Evolutionary conservation across 2,888 invertebrate species (phyloP).

Genomic region (Pecten maximus): DNA sequence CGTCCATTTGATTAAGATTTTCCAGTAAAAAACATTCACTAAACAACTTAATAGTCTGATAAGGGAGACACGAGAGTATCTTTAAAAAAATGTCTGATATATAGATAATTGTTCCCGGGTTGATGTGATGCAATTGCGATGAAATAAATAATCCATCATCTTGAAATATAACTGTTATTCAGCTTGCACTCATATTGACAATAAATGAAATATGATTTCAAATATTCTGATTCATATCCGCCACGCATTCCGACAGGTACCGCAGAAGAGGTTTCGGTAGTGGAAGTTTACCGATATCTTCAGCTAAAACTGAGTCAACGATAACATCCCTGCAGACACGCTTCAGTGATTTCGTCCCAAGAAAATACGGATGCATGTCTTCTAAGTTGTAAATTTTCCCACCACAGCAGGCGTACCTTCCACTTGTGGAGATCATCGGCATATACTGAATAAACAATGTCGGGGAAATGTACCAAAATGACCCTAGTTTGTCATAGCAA

Average conservation of each 20-base stretch:
- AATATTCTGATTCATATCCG: neutral
- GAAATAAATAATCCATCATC: too few species aligned
- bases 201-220: too few species aligned
- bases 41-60: too few species aligned
- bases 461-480: slow-evolving; percentile 49
- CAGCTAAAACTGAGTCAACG: slow-evolving; percentile 51
- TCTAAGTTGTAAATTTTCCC: slow-evolving; percentile 50
- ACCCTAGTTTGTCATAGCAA: slow-evolving; percentile 50
- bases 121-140: too few species aligned
- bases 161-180: too few species aligned
- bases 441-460: slow-evolving; percentile 47
- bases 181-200: too few species aligned
- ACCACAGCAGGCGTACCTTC: slow-evolving; percentile 50
- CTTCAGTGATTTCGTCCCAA: slow-evolving; percentile 43
- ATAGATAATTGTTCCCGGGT: too few species aligned
- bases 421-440: slow-evolving; percentile 53
- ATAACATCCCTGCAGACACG: slow-evolving; percentile 47
- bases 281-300: slow-evolving; percentile 48
- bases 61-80: too few species aligned
- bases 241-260: slow-evolving; percentile 30
- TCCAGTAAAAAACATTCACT: too few species aligned
- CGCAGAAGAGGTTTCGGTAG: slow-evolving; percentile 47
- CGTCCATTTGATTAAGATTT: too few species aligned
- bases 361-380: slow-evolving; percentile 38
- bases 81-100: too few species aligned